Evolutionary conservation across 1,140 invertebrate species (phyloP), one percentile per base, ranked within the genome.

Genomic region (Paralvinella palmiformis): DNA sequence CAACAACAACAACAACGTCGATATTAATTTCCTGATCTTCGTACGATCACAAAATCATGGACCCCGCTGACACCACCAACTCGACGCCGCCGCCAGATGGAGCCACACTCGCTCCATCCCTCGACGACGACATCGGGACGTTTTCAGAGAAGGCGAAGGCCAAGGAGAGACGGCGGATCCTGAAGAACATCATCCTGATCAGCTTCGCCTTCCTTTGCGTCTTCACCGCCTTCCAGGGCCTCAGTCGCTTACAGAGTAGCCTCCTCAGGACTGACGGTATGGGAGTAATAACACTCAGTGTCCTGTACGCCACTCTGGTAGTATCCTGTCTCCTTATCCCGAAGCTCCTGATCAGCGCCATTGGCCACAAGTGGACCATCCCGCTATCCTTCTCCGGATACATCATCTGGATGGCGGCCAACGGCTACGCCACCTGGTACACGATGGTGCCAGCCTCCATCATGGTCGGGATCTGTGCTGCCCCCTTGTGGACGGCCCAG

Each of bases 301-400:
- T 91, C 0, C 88, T 95, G 50, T 97, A 96, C 76, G 91, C 87
- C 6, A 88, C 91, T 4, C 84, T 95, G 33, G 89, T 96, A 22
- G 82, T 96, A 0, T 94, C 92, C 17, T 96, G 91, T 78, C 90
- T 93, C 77, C 92, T 95, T 79, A 85, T 96, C 22, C 93, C 94
- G 2, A 57, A 70, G 13, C 88, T 91, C 77, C 78, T 93, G 35
- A 94, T 94, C 72, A 63, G 35, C 73, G 85, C 88, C 72, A 83
- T 98, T 62, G 95, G 92, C 10, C 92, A 92, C 58, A 98, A 98
- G 81, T 94, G 92, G 91, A 96, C 94, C 0, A 83, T 98, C 17
- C 92, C 92, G 62, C 72, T 91, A 15, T 92, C 91, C 10, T 92
- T 96, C 88, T 75, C 92, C 37, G 92, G 92, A 73, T 97, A 98